Evolutionary conservation across 2,888 invertebrate species (phyloP).

Genomic region (Melanargia galathea): DNA sequence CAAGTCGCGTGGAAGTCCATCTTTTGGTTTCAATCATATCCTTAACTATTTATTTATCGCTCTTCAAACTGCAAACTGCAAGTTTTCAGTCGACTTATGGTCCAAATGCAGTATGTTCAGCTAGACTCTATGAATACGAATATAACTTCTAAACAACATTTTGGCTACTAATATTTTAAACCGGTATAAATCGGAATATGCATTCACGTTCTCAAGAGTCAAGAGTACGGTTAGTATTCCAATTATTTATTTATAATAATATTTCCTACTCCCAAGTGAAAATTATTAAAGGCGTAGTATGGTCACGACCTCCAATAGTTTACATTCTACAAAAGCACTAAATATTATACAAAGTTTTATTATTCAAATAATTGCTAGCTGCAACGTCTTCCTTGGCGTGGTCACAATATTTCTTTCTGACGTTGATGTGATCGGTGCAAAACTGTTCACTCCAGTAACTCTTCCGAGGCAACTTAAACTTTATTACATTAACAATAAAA

Average conservation of each 20-base stretch:
- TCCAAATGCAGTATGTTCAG: too few species aligned
- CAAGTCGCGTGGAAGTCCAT: too few species aligned
- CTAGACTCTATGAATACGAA: too few species aligned
- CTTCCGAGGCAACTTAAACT: constrained; percentile 15
- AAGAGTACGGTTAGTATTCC: background rate
- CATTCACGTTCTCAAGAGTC: background rate
- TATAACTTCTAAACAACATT: too few species aligned
- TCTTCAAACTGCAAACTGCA: too few species aligned
- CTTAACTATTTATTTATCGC: too few species aligned
- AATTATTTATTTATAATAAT: constrained; percentile 18
- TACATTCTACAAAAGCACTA: constrained; percentile 38
- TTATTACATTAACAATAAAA: constrained; percentile 12
- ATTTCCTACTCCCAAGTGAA: constrained; percentile 23
- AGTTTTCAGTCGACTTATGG: too few species aligned
- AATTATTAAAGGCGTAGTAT: constrained; percentile 45
- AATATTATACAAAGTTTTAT: constrained; percentile 47
- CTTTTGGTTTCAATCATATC: too few species aligned
- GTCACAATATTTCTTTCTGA: constrained; percentile 48
- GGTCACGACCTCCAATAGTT: constrained; percentile 40
- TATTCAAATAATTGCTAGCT: constrained; percentile 47
- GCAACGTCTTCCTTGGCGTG: constrained; percentile 43
- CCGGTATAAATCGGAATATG: too few species aligned
- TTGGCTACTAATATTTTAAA: too few species aligned
- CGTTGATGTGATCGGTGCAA: constrained; percentile 46
- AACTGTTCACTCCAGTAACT: constrained; percentile 2